Evolutionary conservation across 2,797 vertebrate species (phyloP), one percentile per base, ranked within the genome.

Genomic region (Tympanoctomys barrerae): DNA sequence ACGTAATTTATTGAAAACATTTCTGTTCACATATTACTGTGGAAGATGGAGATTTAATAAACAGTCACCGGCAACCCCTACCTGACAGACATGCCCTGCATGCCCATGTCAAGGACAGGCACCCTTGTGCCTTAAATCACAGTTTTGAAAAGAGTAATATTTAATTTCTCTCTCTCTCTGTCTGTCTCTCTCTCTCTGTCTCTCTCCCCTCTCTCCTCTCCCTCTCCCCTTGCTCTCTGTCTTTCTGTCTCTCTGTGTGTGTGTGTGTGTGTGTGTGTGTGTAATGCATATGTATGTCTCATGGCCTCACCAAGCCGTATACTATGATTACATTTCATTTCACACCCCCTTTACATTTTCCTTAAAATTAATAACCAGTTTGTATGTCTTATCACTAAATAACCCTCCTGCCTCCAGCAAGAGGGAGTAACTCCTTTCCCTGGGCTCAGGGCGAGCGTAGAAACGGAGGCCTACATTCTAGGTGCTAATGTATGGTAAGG

Each of bases 111-210:
- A 77, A 49, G 73, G 73, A 31, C 6, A 49, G 42, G 39, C 21
- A 21, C 68, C 62, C 11, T 80, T 82, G 22, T n/a, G 54, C 61
- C 82, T 87, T 68, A 95, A 84, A 70, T 57, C 18, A 36, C 54
- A 79, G 2, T 42, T 94, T 89, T 91, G 42, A 78, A 88, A 85
- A 87, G 59, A 39, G 71, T 78, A 49, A 42, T 68, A 22, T 82
- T 64, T 7, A 0, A 36, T 36, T 42, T 12, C 49, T 52, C 49
- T 52, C 49, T 52, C 49, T 12, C 12, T 12, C 12, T 12, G 2
- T 12, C 12, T 9, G 2, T 52, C 49, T 12, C 49, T 12, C 12
- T 2, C 2, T 12, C 49, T 12, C 12, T 12, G 9, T 10, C 12
- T 52, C 49, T 12, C 49, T 12, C 9, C 8, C 6, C 12, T 1